Conservation (phyloP, 2,113 vertebrate genomes). For the Onychostruthus taczanowskii region DNA sequence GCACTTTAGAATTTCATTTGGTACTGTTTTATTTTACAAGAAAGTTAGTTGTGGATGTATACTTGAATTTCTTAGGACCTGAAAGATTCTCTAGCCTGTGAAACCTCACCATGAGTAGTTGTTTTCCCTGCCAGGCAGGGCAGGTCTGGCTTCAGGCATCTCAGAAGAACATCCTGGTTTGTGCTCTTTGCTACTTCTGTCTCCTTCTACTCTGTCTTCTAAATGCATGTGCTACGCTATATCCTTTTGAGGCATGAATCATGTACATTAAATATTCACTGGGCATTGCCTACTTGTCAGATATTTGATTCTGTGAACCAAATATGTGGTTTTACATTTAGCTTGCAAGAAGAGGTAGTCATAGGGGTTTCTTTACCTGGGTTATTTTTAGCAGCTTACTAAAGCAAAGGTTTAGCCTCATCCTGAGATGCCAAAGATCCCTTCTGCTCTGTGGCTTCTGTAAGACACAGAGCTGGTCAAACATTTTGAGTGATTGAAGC, state of each 20-base stretch:
- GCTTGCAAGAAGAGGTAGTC: background rate
- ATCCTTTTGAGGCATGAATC: background rate
- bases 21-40: background rate
- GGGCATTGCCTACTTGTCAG: background rate
- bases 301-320: background rate
- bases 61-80: background rate
- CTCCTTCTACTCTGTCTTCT: background rate
- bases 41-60: background rate
- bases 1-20: background rate
- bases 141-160: background rate
- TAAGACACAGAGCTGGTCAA: background rate
- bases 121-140: background rate
- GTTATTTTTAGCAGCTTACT: background rate
- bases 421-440: background rate
- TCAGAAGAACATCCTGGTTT: background rate
- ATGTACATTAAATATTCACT: too few relatives aligned
- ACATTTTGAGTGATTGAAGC: background rate
- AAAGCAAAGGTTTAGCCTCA: background rate
- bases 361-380: background rate
- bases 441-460: background rate
- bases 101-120: background rate
- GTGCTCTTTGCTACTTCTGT: background rate
- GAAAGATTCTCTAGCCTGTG: background rate
- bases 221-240: accelerated
- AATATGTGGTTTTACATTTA: background rate